Percentiles rank a stretch among this genome's conserved stretches.
phyloP scores from a whole-genome alignment of 1,140 invertebrate genomes.

The Campodea augens region DNA sequence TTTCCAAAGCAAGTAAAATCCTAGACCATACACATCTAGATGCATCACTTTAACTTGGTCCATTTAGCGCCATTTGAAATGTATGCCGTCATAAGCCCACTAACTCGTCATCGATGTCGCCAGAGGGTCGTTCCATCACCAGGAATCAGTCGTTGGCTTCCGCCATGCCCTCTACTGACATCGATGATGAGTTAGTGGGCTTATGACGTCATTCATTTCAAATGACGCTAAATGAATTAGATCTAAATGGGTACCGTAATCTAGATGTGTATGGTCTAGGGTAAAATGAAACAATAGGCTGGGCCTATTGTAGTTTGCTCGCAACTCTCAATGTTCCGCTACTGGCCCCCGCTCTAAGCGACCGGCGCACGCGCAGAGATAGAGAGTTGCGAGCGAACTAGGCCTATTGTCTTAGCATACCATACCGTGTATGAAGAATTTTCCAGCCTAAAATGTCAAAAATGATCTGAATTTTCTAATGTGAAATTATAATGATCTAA shows the following conservation, averaged over 20 bases:
- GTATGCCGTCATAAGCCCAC: too few relatives aligned
- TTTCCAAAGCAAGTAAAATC: not conserved
- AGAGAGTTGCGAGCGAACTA: not conserved
- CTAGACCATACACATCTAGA: not conserved
- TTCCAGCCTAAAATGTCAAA: too few relatives aligned
- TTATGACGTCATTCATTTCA: too few relatives aligned
- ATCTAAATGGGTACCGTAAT: too few relatives aligned
- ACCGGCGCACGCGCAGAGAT: too few relatives aligned
- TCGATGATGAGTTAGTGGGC: too few relatives aligned
- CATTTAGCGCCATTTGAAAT: too few relatives aligned
- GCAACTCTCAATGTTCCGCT: not conserved
- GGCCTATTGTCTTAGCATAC: not conserved
- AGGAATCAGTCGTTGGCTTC: too few relatives aligned
- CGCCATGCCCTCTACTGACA: too few relatives aligned
- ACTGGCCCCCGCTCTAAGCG: not conserved
- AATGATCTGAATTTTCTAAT: not conserved
- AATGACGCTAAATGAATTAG: too few relatives aligned
- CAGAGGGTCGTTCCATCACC: too few relatives aligned
- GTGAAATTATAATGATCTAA: not conserved
- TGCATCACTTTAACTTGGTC: not conserved
- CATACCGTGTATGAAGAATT: not conserved
- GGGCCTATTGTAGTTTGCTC: not conserved
- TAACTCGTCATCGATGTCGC: too few relatives aligned
- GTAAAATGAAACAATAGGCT: not conserved
- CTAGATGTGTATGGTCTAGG: not conserved